Conservation (phyloP, 2,797 vertebrate species). For the Argentina silus region DNA sequence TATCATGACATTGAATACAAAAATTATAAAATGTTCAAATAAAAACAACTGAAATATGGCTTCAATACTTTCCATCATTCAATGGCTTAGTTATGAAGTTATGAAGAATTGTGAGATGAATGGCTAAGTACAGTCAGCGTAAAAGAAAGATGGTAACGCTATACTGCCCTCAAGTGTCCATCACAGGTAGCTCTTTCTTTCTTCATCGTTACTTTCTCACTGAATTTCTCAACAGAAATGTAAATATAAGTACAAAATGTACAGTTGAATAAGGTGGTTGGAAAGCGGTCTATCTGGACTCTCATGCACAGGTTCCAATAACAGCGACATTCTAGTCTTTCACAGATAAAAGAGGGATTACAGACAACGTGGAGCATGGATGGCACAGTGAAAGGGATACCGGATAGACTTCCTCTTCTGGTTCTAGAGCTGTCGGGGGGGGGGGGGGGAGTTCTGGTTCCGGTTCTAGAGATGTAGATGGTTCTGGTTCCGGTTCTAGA, state of each 20-base stretch:
- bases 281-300: not conserved
- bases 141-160: conserved; percentile 22
- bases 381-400: not conserved
- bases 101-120: conserved; percentile 19
- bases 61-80: not conserved
- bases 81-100: conserved; percentile 24
- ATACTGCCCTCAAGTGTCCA: conserved; percentile 67
- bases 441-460: too few relatives aligned
- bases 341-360: not conserved
- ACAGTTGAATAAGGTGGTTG: not conserved
- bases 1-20: conserved; percentile 12
- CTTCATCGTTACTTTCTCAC: not conserved
- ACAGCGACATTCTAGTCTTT: too few relatives aligned
- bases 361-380: too few relatives aligned
- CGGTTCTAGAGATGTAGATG: not conserved
- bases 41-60: not conserved
- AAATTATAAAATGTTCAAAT: conserved; percentile 31
- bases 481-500: not conserved
- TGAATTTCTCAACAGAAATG: not conserved
- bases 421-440: not conserved
- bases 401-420: not conserved
- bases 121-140: conserved; percentile 18
- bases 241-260: not conserved
- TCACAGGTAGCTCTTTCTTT: conserved; percentile 28
- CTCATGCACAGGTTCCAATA: not conserved